Conservation (phyloP, 2,113 vertebrate species). For the Origma solitaria region DNA sequence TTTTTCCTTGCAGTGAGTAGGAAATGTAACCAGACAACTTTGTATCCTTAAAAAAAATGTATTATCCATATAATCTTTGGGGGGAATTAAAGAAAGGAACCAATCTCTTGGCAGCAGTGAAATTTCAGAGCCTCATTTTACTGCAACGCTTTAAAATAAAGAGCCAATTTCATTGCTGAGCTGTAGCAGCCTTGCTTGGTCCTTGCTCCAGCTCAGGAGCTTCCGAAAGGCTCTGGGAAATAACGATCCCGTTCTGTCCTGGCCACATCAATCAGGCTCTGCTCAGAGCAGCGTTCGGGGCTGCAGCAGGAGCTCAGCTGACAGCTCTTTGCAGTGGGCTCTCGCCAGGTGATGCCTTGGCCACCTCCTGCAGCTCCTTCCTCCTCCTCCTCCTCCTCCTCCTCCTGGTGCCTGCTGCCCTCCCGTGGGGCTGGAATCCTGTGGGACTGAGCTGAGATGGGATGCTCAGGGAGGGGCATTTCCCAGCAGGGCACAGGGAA, state of each 20-base stretch:
- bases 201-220: neutral
- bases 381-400: neutral
- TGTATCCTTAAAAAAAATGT: neutral
- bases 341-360: neutral
- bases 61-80: slow-evolving; percentile 37
- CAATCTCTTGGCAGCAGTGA: slow-evolving; percentile 26
- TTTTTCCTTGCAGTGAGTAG: neutral
- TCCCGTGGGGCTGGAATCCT: too few species aligned
- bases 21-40: slow-evolving; percentile 34
- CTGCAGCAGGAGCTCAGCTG: neutral
- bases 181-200: neutral
- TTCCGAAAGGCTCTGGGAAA: neutral
- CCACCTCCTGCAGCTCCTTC: neutral
- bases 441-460: neutral
- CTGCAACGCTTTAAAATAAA: slow-evolving; percentile 17
- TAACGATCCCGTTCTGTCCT: neutral
- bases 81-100: slow-evolving; percentile 20
- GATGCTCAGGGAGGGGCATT: neutral
- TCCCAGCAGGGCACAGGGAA: neutral
- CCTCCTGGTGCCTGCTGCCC: neutral
- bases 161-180: neutral
- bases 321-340: neutral
- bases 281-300: neutral
- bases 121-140: slow-evolving; percentile 54
- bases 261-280: neutral